Conservation (phyloP, 2,797 vertebrate genomes). For the Anniella stebbinsi region DNA sequence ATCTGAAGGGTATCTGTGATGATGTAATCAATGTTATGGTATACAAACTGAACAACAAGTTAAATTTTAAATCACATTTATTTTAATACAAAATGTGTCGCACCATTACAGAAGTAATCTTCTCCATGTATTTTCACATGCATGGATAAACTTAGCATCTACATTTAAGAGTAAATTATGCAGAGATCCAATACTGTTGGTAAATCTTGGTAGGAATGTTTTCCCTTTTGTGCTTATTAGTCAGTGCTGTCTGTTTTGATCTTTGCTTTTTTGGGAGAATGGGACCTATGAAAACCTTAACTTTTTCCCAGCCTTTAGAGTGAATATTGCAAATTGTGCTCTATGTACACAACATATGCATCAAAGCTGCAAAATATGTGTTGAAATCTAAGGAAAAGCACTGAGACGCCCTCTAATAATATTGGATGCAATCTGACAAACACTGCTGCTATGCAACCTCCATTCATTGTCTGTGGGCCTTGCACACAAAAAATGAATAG, state of each 20-base stretch:
- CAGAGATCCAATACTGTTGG: slow-evolving; percentile 62
- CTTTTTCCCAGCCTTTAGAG: slow-evolving; percentile 26
- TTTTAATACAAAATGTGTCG: slow-evolving; percentile 92
- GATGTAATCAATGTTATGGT: slow-evolving; percentile 34
- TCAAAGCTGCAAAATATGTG: slow-evolving; percentile 50
- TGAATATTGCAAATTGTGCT: slow-evolving; percentile 71
- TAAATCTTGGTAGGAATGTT: slow-evolving; percentile 61
- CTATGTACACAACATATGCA: slow-evolving; percentile 62
- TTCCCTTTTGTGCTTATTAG: slow-evolving; percentile 76
- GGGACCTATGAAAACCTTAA: slow-evolving; percentile 65
- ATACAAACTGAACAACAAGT: slow-evolving; percentile 77
- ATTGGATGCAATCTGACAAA: slow-evolving; percentile 16
- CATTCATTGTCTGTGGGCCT: neutral
- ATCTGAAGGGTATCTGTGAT: slow-evolving; percentile 9
- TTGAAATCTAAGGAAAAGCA: slow-evolving; percentile 41
- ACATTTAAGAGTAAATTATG: slow-evolving; percentile 67
- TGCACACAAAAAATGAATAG: neutral
- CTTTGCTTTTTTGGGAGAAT: slow-evolving; percentile 49
- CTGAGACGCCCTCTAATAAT: slow-evolving; percentile 61
- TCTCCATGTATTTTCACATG: slow-evolving; percentile 82
- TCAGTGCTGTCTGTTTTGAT: slow-evolving; percentile 37
- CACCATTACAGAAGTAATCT: slow-evolving; percentile 84
- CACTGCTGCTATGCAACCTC: neutral
- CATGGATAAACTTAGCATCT: slow-evolving; percentile 85
- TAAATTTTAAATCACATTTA: slow-evolving; percentile 93